Evolutionary conservation across 2,888 invertebrate species (phyloP), one percentile per base, ranked within the genome.

Genomic region (Meteorus cinctellus): DNA sequence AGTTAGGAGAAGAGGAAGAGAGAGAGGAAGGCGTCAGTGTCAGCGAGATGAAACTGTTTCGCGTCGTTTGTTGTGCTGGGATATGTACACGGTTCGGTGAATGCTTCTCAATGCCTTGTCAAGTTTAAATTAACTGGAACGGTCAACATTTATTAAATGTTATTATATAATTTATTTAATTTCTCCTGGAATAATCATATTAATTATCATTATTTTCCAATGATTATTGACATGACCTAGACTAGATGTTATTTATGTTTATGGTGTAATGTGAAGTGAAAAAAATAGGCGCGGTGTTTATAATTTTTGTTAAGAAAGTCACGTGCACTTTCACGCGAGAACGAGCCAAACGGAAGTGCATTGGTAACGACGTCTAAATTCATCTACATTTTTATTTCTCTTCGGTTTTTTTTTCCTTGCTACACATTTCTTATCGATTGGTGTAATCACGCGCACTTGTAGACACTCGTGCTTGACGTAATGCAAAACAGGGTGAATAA

Each of bases 1-100:
- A 55, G 55, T 19, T 41, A 4, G 5, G 19, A 55, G 19, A 2
- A 55, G 8, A 19, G 5, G 24, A 34, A 55, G 48, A 48, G n/a
- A 16, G 48, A 48, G n/a, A 48, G 16, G 16, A 4, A n/a, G 55
- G 5, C n/a, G 19, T 67, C 41, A 41, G 27, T 67, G 67, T 41
- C 67, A 67, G 41, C 41, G 14, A 67, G 67, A 67, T 67, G 45
- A 67, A 67, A 48, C 67, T 41, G 48, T 45, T 67, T 45, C 67
- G 16, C 48, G 27, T 45, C 27, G 27, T 4, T 45, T 45, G 27
- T 67, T 67, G 24, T 67, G 14, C 24, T 19, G 41, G 19, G 34
- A 62, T 62, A 62, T 31, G 62, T 36, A 3, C 19, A 36, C 31
- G 14, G 8, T 19, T 63, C n/a, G n/a, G n/a, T 48, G 6, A n/a